A percentile compares a stretch with the other conserved stretches of the same genome.
phyloP scores from a whole-genome alignment of 2,113 vertebrate species.

The Hemiprocne comata region DNA sequence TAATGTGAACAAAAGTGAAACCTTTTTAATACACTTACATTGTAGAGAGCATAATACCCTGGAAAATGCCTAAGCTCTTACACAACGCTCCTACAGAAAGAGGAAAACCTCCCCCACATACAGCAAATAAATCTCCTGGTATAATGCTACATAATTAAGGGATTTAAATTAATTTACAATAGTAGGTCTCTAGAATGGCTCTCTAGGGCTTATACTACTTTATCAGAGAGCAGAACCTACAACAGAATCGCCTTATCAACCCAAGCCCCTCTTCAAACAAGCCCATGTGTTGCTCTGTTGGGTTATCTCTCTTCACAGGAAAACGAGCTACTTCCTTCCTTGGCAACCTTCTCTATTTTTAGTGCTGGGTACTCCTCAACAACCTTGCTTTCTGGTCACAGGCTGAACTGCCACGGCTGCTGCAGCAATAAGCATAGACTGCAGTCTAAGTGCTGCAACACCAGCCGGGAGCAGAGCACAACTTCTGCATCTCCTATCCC shows the following conservation, averaged over 20 bases:
- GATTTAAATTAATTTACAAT: neutral
- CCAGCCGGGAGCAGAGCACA: neutral
- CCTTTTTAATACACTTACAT: neutral
- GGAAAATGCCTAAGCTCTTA: slow-evolving; percentile 23
- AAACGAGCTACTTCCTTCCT: neutral
- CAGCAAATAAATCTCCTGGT: neutral
- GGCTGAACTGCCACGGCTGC: rapidly evolving
- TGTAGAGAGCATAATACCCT: neutral
- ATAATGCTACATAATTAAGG: neutral
- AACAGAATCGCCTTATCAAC: neutral
- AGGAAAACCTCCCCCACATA: neutral
- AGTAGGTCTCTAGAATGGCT: neutral
- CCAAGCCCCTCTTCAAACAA: neutral
- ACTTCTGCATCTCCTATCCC: neutral
- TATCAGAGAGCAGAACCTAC: neutral
- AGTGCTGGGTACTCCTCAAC: neutral
- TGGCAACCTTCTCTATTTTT: neutral
- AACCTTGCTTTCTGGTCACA: neutral
- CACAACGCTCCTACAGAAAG: neutral
- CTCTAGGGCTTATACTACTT: neutral
- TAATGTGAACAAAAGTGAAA: neutral
- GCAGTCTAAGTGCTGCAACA: neutral
- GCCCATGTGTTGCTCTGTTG: rapidly evolving
- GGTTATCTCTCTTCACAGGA: neutral
- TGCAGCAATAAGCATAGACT: neutral